Base-by-base conservation (phyloP, 2,113 vertebrate species). In the Trematomus loennbergii region DNA sequence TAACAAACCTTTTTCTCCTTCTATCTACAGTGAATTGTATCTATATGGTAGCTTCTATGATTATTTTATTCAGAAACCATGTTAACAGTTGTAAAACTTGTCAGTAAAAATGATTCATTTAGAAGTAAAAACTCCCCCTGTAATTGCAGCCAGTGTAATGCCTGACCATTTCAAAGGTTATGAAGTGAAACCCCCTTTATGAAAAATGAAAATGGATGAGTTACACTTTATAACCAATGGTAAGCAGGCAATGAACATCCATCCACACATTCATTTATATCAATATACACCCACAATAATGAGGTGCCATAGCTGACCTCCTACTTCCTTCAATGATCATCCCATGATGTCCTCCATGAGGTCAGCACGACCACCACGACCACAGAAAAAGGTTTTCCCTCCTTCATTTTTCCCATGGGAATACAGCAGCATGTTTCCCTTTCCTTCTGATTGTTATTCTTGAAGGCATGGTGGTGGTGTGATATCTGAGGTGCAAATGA, bases 401-500 rank as follows among this genome's bases (percentile, higher is more conserved):
- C 46, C 55, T 73, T 75, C 49, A 55, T 36, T 82, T 83, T 40
- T 81, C 81, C 69, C 86, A 75, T 82, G 69, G 75, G 81, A 89
- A 91, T 68, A 73, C 62, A 81, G 74, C 75, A 72, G 43, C 74
- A 43, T 89, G 75, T 88, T 83, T 87, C 66, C 68, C 61, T 58
- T 74, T 62, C 76, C 45, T 79, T 40, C 75, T 71, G 63, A 67
- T 59, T 86, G 75, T 80, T 88, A 36, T 63, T 78, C 85, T 88
- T 20, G 73, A 88, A 59, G 79, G 65, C 83, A 92, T 90, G 81
- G 81, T 79, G 91, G 88, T 81, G 81, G 76, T 81, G 82, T 87
- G 88, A 90, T 86, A 88, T 82, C 86, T 86, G 66, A 75, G 48
- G 68, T 64, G 86, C 84, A 90, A 40, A 86, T 89, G 86, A 87